Base-by-base conservation (phyloP, 2,797 vertebrate genomes). In the Menidia menidia region DNA sequence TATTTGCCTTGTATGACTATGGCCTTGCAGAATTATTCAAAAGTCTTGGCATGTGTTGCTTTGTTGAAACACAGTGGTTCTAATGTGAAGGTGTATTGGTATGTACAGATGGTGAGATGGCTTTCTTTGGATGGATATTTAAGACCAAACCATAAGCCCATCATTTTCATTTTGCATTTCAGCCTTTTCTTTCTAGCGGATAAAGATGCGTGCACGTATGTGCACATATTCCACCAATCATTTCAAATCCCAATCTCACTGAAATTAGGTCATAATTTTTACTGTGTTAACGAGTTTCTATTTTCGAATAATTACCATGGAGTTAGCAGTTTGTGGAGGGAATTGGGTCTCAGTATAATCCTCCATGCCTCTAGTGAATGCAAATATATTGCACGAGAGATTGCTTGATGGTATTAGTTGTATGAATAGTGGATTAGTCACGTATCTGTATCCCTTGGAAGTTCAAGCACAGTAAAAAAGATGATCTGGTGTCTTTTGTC, bases 251-350 rank as follows among this genome's bases (percentile, higher is more conserved):
- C 88, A 86, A 76, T 87, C 82, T 78, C 73, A 52, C 14, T 13
- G 16, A 89, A 93, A 93, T 84, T 71, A 88, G 93, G 92, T 93
- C 93, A 92, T 78, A 73, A 87, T 93, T 91, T 93, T 92, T 90
- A 89, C 88, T 64, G 70, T 88, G 91, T 91, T 94, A 94, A 94
- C 85, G 91, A 93, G 89, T 92, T 93, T 93, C 92, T 94, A 94
- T 93, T 93, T 91, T 92, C 81, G 83, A 90, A 91, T 93, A 90
- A 93, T 93, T 88, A 87, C 84, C 89, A 87, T 83, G 75, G 81
- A 81, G 78, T 87, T 89, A 58, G 77, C 71, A 73, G 87, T 87
- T 82, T 83, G 81, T 81, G 71, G 68, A 75, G 86, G 87, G 87
- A 92, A 88, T 88, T 91, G 77, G 82, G 80, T 87, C 87, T 88